These are phyloP conservation scores for Eurystomus gularis DNA, from an alignment of 2,113 vertebrate species.

Conservation along the genomic window DNA sequence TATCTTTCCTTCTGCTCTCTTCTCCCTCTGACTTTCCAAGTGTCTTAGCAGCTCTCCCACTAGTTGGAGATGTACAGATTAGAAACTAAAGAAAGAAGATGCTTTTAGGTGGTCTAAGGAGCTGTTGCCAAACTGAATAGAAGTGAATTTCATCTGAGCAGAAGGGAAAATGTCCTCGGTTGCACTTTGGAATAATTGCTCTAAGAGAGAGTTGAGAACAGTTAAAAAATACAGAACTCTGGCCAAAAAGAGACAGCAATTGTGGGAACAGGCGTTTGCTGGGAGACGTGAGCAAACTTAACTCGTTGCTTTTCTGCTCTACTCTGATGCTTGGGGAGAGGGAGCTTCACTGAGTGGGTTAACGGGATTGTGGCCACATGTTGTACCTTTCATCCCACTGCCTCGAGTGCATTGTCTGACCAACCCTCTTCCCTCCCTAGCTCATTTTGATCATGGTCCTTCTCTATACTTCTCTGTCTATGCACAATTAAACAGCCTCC, in stretches of 20 bases:
- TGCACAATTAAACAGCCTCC: neutral
- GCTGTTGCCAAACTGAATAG: neutral
- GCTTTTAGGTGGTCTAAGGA: neutral
- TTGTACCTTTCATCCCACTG: neutral
- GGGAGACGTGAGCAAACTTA: neutral
- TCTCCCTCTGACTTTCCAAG: neutral
- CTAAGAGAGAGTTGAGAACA: constrained; percentile 9
- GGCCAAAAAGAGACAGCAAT: constrained; percentile 23
- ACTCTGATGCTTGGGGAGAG: neutral
- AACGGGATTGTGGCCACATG: neutral
- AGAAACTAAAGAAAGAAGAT: neutral
- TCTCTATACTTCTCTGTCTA: neutral
- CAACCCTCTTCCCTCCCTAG: neutral
- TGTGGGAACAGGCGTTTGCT: constrained; percentile 5
- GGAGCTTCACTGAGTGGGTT: neutral
- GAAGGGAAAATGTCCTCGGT: constrained; percentile 37
- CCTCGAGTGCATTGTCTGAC: neutral
- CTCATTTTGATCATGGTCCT: neutral
- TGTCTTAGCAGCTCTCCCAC: neutral
- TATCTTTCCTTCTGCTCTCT: neutral
- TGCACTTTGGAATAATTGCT: constrained; percentile 38
- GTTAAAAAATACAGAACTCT: constrained; percentile 40
- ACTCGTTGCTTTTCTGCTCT: neutral
- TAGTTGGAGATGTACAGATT: rapidly evolving
- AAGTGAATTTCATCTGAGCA: constrained; percentile 22